Conservation (phyloP, 2,797 vertebrate genomes). For the Darevskia nairensis region DNA sequence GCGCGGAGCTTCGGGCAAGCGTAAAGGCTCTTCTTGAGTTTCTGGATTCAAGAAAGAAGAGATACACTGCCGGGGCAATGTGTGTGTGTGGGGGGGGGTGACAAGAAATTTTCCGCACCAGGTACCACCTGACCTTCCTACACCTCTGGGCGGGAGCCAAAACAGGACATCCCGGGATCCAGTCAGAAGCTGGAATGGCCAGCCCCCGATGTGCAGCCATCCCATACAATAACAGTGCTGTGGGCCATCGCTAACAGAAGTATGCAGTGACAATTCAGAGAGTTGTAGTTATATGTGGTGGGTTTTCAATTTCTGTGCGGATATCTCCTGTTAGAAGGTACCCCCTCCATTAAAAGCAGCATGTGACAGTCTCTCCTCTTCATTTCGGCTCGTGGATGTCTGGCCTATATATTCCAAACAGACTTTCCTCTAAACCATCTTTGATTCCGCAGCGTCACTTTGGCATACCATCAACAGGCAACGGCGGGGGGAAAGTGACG, state of each 20-base stretch:
- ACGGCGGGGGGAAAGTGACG: conserved; percentile 62
- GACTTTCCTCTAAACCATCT: conserved; percentile 64
- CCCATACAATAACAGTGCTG: neutral
- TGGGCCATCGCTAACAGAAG: conserved; percentile 18
- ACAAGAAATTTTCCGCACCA: too few relatives aligned
- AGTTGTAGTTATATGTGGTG: conserved; percentile 32
- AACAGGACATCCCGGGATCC: too few relatives aligned
- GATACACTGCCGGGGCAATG: too few relatives aligned
- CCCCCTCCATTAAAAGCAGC: conserved; percentile 9
- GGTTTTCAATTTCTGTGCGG: conserved; percentile 36
- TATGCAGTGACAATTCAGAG: conserved; percentile 13
- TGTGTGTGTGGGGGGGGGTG: too few relatives aligned
- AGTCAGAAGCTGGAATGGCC: neutral
- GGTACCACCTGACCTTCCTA: too few relatives aligned
- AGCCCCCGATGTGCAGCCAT: neutral
- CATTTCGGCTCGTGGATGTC: conserved; percentile 24
- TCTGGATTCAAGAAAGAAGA: too few relatives aligned
- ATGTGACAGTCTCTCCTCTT: neutral
- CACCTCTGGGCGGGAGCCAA: too few relatives aligned
- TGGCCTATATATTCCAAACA: conserved; percentile 52
- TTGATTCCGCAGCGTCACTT: conserved; percentile 58
- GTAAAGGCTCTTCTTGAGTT: too few relatives aligned
- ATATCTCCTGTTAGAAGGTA: conserved; percentile 33
- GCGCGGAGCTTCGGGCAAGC: too few relatives aligned
- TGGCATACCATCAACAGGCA: conserved; percentile 60